Conservation (phyloP, 35 echinoderm and acorn worm genomes). For the Heliocidaris tuberculata region DNA sequence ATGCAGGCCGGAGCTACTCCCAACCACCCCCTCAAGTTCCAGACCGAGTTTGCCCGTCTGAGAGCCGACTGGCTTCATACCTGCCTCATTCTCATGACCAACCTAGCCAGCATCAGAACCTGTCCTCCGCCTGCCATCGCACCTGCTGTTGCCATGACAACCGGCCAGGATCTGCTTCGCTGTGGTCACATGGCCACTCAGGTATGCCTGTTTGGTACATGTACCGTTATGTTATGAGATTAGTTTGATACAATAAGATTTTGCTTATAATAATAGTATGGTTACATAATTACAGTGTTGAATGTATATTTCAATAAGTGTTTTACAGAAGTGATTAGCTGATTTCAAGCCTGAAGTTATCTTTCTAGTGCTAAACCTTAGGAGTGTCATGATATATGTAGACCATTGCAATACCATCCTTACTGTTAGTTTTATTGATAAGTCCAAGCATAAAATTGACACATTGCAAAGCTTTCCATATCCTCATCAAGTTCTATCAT, state of each 20-base stretch:
- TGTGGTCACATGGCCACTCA: slow-evolving; percentile 90
- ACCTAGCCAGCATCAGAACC: slow-evolving; percentile 73
- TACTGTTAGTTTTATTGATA: no score
- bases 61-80: slow-evolving; percentile 83
- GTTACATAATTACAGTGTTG: background rate
- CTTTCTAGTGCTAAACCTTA: no score
- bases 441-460: no score
- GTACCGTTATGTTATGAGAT: background rate
- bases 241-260: background rate
- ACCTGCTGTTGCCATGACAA: slow-evolving; percentile 90
- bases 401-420: no score
- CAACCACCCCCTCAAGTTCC: slow-evolving; percentile 83
- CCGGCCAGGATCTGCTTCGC: slow-evolving; percentile 82
- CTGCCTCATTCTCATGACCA: slow-evolving; percentile 70
- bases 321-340: no score
- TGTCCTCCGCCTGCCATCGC: slow-evolving; percentile 97
- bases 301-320: background rate
- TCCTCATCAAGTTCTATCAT: no score
- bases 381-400: no score
- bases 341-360: no score
- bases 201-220: slow-evolving; percentile 41
- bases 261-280: background rate
- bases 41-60: slow-evolving; percentile 80
- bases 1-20: slow-evolving; percentile 82
- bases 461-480: no score